Base-by-base conservation (phyloP, 2,113 vertebrate species). In the Romanogobio albipinnatus region DNA sequence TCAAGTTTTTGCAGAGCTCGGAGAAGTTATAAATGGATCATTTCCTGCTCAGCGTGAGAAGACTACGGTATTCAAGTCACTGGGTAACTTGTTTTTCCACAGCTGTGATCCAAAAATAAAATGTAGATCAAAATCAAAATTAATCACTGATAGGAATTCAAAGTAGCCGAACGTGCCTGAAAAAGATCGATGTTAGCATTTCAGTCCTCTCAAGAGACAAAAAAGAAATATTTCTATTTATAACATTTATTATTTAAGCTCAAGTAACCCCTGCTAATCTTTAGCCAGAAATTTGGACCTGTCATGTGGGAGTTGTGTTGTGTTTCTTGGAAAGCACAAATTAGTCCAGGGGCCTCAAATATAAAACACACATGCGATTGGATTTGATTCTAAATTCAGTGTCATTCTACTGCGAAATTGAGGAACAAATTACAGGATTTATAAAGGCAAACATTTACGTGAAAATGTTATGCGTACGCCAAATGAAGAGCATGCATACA, bases 21-120 rank as follows among this genome's bases (percentile, higher is more conserved):
- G 98, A 78, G 97, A 99, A 76, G 94, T 99, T 84, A 61, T 99
- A 64, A 96, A 95, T 11, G 97, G 96, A 73, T 94, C 89, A 0
- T 96, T 95, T 89, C 93, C 96, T 56, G 97, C 96, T 9, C 82
- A 92, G 84, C 89, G 93, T 90, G 96, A 97, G 88, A 97, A 96
- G 92, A 99, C 96, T 3, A 99, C 98, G 0, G 95, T 99, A 70
- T 99, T 99, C 93, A 99, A 99, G 90, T 99, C 98, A 0, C 89
- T 99, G 81, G 98, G 98, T 99, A 94, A 96, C 64, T 39, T 45
- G 6, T 33, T 15, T 45, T 33, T 22, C 3, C 15, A 81, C 19
- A 58, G 26, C 15, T 43, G 33, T 17, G 19, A 22, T 45, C 78
- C 10, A 66, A 64, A 49, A 33, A 36, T 76, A 11, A 53, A 39